Conservation (phyloP, 2,888 invertebrate genomes). For the Campaea margaritaria region DNA sequence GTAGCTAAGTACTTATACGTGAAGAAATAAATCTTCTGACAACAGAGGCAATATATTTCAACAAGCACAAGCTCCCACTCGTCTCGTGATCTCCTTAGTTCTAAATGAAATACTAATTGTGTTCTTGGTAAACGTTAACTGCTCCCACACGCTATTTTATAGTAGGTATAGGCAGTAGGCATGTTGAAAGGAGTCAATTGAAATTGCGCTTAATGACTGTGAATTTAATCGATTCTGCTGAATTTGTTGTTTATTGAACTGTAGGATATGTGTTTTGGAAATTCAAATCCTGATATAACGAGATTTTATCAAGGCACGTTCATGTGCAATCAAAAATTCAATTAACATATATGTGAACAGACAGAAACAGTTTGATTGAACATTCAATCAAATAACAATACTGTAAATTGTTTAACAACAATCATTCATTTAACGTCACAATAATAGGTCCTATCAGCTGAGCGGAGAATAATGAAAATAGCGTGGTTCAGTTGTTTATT, state of each 20-base stretch:
- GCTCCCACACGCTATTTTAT: constrained; percentile 53
- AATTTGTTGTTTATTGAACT: constrained; percentile 32
- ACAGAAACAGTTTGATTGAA: too few species aligned
- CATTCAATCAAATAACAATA: neutral
- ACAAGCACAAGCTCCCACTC: constrained; percentile 50
- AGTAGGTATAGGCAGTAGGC: constrained; percentile 15
- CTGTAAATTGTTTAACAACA: too few species aligned
- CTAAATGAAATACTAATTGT: constrained; percentile 66
- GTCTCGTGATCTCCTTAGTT: constrained; percentile 55
- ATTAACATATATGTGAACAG: too few species aligned
- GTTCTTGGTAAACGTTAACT: constrained; percentile 53
- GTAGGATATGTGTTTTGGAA: constrained; percentile 17
- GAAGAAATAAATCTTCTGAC: constrained; percentile 49
- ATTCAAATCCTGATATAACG: constrained; percentile 1
- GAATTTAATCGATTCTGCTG: constrained; percentile 30
- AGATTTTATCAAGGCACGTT: neutral
- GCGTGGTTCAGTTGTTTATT: too few species aligned
- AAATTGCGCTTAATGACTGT: constrained; percentile 39
- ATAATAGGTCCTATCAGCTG: too few species aligned
- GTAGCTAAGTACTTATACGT: constrained; percentile 36
- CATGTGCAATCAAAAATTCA: too few species aligned
- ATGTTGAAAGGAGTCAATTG: constrained; percentile 37
- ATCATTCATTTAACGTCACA: too few species aligned
- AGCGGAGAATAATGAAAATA: too few species aligned
- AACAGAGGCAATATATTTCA: constrained; percentile 53